Conservation (phyloP, 2,113 vertebrate genomes). For the Notothenia coriiceps region DNA sequence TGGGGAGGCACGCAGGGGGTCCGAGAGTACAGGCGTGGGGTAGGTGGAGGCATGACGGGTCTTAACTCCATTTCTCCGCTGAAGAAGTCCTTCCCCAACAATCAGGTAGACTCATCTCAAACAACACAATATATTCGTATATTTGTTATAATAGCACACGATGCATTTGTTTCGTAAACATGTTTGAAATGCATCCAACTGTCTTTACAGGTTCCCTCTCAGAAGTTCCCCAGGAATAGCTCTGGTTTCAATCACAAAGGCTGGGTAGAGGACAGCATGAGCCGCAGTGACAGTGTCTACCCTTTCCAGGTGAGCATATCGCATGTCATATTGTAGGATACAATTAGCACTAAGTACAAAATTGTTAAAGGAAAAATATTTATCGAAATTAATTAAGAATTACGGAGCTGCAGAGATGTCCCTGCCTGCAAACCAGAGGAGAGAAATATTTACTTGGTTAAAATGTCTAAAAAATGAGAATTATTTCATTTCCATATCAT, state of each 20-base stretch:
- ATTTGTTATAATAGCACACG: not conserved
- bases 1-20: conserved; percentile 96
- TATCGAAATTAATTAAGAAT: no score
- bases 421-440: no score
- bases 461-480: no score
- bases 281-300: conserved; percentile 94
- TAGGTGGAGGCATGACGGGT: conserved; percentile 93
- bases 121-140: not conserved
- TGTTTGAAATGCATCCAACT: conserved; percentile 1
- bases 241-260: conserved; percentile 96
- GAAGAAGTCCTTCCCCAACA: conserved; percentile 99
- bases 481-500: no score
- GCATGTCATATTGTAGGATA: no score
- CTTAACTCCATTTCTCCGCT: conserved; percentile 97
- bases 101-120: conserved; percentile 82
- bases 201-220: conserved; percentile 86
- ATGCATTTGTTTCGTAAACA: not conserved
- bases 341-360: no score
- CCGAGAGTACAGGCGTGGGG: conserved; percentile 93
- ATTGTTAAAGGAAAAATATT: no score
- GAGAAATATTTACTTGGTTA: no score
- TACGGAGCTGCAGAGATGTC: no score
- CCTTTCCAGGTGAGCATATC: conserved; percentile 93
- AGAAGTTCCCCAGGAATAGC: conserved; percentile 95
- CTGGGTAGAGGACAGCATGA: conserved; percentile 97